These are phyloP conservation scores for Chromobotia macracanthus DNA, from an alignment of 2,797 vertebrate species.

Conservation along the genomic window DNA sequence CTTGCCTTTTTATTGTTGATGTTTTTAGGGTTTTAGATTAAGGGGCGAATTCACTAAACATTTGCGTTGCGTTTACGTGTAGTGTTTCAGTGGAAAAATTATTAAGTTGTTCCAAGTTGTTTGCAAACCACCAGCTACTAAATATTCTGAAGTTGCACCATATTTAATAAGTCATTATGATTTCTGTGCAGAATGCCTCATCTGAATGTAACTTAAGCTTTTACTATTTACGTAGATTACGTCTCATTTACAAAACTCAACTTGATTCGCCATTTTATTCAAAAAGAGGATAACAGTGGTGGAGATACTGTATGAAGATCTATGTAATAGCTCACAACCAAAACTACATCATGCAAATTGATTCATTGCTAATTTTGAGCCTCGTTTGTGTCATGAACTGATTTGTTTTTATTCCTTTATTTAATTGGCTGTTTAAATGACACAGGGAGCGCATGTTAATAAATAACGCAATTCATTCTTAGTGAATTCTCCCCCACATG, in stretches of 20 bases:
- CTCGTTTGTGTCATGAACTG: neutral
- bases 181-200: too few species aligned
- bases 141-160: too few species aligned
- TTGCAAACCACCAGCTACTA: too few species aligned
- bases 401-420: neutral
- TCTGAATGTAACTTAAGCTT: too few species aligned
- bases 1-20: constrained; percentile 15
- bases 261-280: neutral
- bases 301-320: too few species aligned
- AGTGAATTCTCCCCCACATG: constrained; percentile 38
- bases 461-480: neutral
- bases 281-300: too few species aligned
- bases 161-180: too few species aligned
- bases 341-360: neutral
- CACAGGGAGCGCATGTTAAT: neutral
- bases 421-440: neutral
- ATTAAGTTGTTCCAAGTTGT: too few species aligned
- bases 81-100: too few species aligned
- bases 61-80: neutral
- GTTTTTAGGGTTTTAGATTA: constrained; percentile 24
- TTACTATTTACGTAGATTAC: neutral
- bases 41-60: constrained; percentile 45
- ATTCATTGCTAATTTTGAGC: neutral
- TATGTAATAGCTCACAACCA: neutral
- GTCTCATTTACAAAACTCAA: neutral